Base-by-base conservation (phyloP, 2,797 vertebrate species). In the Liparis tanakae region DNA sequence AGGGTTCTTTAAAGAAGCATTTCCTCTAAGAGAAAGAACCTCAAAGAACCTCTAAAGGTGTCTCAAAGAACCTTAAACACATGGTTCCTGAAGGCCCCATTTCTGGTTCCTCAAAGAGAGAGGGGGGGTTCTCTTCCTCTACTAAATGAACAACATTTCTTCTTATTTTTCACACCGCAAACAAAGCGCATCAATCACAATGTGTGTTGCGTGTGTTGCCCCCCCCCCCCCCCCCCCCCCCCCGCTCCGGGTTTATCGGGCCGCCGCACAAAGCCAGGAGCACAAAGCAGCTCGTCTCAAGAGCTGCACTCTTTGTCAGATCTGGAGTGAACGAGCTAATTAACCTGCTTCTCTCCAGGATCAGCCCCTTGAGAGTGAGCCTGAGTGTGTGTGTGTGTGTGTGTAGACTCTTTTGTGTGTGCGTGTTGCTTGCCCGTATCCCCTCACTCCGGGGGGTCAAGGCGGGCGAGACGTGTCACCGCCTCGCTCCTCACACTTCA, bases 401-500 rank as follows among this genome's bases (percentile, higher is more conserved):
- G 37, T 39, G 36, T 33, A 18, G 60, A 55, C 50, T 53, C 12
- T 53, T 20, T 25, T 53, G 50, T 25, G 46, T 56, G 33, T 65
- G 51, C 20, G 39, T 7, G n/a, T 41, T 44, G 75, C 61, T 61
- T 81, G 72, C 67, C 64, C 81, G 61, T 70, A 74, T 72, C 71
- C 68, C 61, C 67, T 30, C 76, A 48, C 86, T 80, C 83, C 65
- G 2, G 84, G 85, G 89, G 87, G 81, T 53, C 33, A 50, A 75
- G 79, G 84, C 75, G 83, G 89, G 85, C 88, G 90, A 95, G 94
- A 95, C 91, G 78, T 94, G 93, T 94, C 93, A 93, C 94, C 94
- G 94, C 95, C 89, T 92, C 93, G 94, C 94, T 96, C 95, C 96
- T 96, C 94, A 93, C 95, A 97, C 96, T 96, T 96, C 95, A 96